These are phyloP conservation scores for Brevimyrus niger DNA, from an alignment of 2,113 vertebrate species.

Conservation along the genomic window DNA sequence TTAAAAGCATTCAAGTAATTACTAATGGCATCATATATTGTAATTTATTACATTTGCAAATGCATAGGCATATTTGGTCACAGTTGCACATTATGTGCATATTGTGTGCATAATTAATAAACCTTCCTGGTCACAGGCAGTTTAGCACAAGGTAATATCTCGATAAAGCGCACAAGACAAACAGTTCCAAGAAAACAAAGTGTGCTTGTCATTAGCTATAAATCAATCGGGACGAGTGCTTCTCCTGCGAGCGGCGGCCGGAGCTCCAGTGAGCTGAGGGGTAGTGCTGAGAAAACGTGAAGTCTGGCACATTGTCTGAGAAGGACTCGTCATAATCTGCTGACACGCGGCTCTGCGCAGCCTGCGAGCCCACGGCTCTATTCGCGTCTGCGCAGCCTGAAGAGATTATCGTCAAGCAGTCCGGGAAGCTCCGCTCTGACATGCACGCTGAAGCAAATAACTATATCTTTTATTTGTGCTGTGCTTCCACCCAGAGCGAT, in stretches of 20 bases:
- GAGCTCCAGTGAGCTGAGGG: neutral
- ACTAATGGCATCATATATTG: neutral
- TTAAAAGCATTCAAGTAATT: neutral
- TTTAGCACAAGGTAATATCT: neutral
- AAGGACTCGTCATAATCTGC: neutral
- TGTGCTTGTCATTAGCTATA: neutral
- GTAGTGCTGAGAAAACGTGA: neutral
- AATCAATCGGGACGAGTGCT: constrained; percentile 3
- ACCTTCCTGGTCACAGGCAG: neutral
- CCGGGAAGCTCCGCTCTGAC: neutral
- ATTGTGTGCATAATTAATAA: neutral
- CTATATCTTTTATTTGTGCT: neutral
- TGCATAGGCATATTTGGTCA: neutral
- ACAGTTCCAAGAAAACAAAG: neutral
- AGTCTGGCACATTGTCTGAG: constrained; percentile 1
- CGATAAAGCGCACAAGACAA: neutral
- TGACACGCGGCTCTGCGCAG: neutral
- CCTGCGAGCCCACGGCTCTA: neutral
- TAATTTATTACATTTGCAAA: neutral
- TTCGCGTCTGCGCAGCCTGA: neutral
- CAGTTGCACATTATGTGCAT: neutral
- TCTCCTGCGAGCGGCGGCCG: neutral
- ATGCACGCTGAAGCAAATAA: constrained; percentile 14
- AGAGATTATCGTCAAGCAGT: neutral
- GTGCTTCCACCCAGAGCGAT: neutral